A percentile compares a stretch with the other conserved stretches of the same genome.
These are phyloP conservation scores for Sprattus sprattus DNA, from an alignment of 2,113 vertebrate species.

Conservation along the genomic window DNA sequence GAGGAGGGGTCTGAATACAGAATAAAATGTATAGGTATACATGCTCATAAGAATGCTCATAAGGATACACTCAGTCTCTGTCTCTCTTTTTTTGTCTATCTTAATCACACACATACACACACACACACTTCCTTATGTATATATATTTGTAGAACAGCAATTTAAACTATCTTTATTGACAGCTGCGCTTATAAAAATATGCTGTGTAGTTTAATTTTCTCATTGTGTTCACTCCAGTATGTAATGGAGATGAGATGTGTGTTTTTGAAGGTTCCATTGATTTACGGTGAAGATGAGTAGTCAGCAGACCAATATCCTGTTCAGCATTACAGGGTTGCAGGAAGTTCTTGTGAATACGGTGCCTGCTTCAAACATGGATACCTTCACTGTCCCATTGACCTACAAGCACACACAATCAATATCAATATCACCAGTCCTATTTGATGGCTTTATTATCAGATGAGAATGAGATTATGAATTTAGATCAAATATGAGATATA, in stretches of 20 bases:
- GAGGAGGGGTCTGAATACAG: not conserved
- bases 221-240: not conserved
- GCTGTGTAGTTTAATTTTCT: not conserved
- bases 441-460: not conserved
- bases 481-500: not conserved
- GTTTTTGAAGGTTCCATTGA: not conserved
- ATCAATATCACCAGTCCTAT: not conserved
- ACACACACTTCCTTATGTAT: not conserved
- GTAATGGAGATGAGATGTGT: not conserved
- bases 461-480: not conserved
- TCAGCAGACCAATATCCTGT: not conserved
- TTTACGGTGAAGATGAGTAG: not conserved
- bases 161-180: not conserved
- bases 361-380: not conserved
- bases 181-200: not conserved
- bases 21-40: not conserved
- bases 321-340: not conserved
- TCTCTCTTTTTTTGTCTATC: too few relatives aligned
- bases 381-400: not conserved
- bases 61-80: not conserved
- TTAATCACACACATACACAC: not conserved
- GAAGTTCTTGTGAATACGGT: not conserved
- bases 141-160: not conserved
- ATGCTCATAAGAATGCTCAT: not conserved
- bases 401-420: not conserved